Percentiles rank a stretch among this genome's conserved stretches.
Conservation (phyloP, 2,113 vertebrate species). For the Odontophorus gujanensis region DNA sequence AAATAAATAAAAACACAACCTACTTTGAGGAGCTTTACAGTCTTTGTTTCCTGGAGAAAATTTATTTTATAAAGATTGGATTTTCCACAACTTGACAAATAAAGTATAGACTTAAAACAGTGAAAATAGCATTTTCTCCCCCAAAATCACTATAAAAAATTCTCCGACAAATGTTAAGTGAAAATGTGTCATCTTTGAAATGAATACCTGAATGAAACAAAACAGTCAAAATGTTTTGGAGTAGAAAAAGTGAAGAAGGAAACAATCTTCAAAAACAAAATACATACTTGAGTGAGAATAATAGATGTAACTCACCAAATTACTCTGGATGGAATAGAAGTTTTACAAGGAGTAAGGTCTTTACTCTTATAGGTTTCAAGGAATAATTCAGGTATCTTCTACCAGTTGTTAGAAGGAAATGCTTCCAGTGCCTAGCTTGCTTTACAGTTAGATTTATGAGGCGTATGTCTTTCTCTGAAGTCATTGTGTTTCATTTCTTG, state of each 20-base stretch:
- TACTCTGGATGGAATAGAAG: not conserved
- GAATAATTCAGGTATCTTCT: not conserved
- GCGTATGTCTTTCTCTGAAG: not conserved
- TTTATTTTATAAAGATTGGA: not conserved
- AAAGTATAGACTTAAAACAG: not conserved
- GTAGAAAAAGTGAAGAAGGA: not conserved
- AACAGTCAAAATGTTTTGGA: not conserved
- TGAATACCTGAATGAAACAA: not conserved
- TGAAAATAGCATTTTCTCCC: not conserved
- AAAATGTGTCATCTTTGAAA: not conserved
- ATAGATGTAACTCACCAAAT: not conserved
- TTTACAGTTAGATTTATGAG: not conserved
- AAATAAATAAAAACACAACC: not conserved
- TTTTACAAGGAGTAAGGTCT: not conserved
- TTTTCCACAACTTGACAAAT: not conserved
- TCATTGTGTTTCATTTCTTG: not conserved
- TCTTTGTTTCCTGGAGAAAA: not conserved
- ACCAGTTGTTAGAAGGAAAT: not conserved
- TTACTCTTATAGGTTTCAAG: not conserved
- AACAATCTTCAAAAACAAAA: not conserved
- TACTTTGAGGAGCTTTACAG: not conserved
- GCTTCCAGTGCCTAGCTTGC: not conserved
- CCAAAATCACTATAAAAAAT: not conserved
- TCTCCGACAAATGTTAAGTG: not conserved
- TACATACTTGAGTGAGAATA: not conserved